Percentiles rank a stretch among this genome's conserved stretches.
phyloP scores from a whole-genome alignment of 2,888 invertebrate species.

The Siphlonurus alternatus region DNA sequence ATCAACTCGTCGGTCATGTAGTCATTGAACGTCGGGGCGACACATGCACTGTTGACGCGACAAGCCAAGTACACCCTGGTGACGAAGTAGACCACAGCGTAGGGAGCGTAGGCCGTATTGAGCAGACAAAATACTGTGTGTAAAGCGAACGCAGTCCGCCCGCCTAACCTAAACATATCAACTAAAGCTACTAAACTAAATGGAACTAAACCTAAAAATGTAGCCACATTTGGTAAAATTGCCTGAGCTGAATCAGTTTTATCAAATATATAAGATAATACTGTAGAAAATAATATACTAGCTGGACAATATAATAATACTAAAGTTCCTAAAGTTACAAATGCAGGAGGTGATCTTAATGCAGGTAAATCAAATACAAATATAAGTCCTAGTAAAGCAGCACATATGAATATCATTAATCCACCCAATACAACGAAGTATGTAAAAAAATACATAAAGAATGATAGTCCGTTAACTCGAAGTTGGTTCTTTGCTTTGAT shows the following conservation, averaged over 20 bases:
- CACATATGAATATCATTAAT: slow-evolving; percentile 48
- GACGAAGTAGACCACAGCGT: slow-evolving; percentile 66
- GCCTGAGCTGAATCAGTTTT: slow-evolving; percentile 69
- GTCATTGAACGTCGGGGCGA: slow-evolving; percentile 41
- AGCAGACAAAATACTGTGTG: slow-evolving; percentile 56
- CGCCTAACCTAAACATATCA: slow-evolving; percentile 54
- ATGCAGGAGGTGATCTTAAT: slow-evolving; percentile 46
- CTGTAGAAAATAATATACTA: slow-evolving; percentile 57
- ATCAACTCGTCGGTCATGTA: slow-evolving; percentile 57
- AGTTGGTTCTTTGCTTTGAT: slow-evolving; percentile 67
- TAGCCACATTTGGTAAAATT: slow-evolving; percentile 57
- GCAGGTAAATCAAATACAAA: slow-evolving; percentile 52
- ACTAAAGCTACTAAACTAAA: slow-evolving; percentile 52
- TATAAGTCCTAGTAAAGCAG: slow-evolving; percentile 44
- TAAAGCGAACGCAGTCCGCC: slow-evolving; percentile 39
- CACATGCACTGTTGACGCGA: slow-evolving; percentile 47
- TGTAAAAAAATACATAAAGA: slow-evolving; percentile 54
- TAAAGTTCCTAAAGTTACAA: slow-evolving; percentile 45
- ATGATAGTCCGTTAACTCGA: slow-evolving; percentile 61
- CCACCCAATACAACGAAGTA: slow-evolving; percentile 54
- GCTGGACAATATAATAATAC: slow-evolving; percentile 55
- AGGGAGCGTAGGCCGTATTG: slow-evolving; percentile 67
- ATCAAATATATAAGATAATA: slow-evolving; percentile 63
- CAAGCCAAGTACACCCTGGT: slow-evolving; percentile 59
- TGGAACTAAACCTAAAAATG: slow-evolving; percentile 56